Evolutionary conservation across 2,797 vertebrate species (phyloP).

Genomic region (Antrozous pallidus): DNA sequence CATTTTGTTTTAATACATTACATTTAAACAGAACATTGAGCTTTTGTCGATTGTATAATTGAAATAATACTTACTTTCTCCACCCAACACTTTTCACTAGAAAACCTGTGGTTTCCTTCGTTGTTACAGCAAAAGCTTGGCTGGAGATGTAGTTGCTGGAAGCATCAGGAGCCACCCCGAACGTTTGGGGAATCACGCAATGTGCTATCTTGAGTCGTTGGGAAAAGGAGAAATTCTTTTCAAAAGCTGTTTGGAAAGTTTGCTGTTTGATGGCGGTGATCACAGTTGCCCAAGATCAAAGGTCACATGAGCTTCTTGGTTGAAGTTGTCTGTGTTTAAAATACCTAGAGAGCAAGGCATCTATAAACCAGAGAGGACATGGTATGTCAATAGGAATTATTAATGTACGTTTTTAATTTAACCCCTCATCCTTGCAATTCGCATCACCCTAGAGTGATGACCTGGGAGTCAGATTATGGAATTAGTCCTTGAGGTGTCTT

Average conservation of each 20-base stretch:
- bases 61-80: constrained; percentile 36
- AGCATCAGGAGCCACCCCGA: neutral
- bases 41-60: constrained; percentile 7
- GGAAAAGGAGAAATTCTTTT: neutral
- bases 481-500: neutral
- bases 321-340: neutral
- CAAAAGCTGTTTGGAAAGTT: neutral
- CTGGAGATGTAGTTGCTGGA: constrained; percentile 33
- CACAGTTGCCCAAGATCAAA: neutral
- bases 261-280: neutral
- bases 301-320: neutral
- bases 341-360: neutral
- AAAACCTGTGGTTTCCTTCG: constrained; percentile 38
- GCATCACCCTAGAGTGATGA: neutral
- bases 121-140: neutral
- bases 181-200: neutral
- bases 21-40: neutral
- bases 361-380: neutral
- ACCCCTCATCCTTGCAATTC: neutral
- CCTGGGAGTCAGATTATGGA: neutral
- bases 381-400: neutral
- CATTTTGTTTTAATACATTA: neutral
- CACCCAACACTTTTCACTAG: neutral
- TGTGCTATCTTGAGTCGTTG: neutral
- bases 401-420: neutral